phyloP scores from a whole-genome alignment of 1,140 invertebrate genomes.

The Pogonus chalceus region DNA sequence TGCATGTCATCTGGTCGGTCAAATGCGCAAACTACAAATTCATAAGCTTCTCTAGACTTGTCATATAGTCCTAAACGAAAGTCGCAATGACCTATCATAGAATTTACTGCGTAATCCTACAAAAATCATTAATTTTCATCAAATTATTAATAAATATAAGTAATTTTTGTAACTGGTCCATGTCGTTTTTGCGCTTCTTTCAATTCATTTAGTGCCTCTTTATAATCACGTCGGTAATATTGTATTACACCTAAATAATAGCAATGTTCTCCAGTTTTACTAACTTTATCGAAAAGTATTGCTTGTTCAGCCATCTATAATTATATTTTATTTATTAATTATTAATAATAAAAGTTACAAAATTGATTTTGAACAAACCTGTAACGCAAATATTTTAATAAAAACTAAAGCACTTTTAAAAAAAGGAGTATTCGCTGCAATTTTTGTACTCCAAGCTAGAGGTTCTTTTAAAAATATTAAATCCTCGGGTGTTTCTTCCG shows the following conservation, averaged over 20 bases:
- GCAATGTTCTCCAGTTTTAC: slow-evolving; percentile 19
- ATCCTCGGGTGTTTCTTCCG: too few relatives aligned
- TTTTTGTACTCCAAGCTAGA: slow-evolving; percentile 22
- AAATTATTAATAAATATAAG: slow-evolving; percentile 1
- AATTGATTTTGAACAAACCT: slow-evolving; percentile 15
- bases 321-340: not conserved
- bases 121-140: slow-evolving; percentile 6
- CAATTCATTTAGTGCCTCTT: slow-evolving; percentile 25
- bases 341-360: too few relatives aligned
- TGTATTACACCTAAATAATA: slow-evolving; percentile 26
- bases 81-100: slow-evolving; percentile 25
- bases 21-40: slow-evolving; percentile 21
- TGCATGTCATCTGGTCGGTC: slow-evolving; percentile 27
- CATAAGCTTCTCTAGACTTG: slow-evolving; percentile 24
- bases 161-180: slow-evolving; percentile 17
- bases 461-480: too few relatives aligned
- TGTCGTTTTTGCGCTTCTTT: slow-evolving; percentile 20
- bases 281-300: slow-evolving; percentile 18
- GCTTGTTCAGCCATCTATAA: slow-evolving; percentile 23
- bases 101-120: slow-evolving; percentile 22
- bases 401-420: slow-evolving; percentile 22
- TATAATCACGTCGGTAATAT: slow-evolving; percentile 21
- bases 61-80: slow-evolving; percentile 17
- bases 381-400: slow-evolving; percentile 24
- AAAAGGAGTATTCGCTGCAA: slow-evolving; percentile 20